Percentiles rank a stretch among this genome's conserved stretches.
Conservation (phyloP, 2,888 invertebrate species). For the Drosophila phalerata region DNA sequence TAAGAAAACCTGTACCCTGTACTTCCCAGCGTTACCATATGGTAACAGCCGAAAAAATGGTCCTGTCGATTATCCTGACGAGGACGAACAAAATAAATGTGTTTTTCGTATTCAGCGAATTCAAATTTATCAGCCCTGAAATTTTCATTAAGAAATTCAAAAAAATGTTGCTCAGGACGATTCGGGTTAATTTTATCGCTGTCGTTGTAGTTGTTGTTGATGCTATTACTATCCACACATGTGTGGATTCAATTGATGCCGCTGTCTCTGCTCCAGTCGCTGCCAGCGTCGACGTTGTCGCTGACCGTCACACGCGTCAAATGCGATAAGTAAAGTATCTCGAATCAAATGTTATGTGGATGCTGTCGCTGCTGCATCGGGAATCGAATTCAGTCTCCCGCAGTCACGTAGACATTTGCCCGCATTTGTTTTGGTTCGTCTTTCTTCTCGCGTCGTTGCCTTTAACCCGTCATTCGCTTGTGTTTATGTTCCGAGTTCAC, state of each 20-base stretch:
- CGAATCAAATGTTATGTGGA: constrained; percentile 32
- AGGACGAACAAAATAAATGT: too few species aligned
- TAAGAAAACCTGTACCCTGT: too few species aligned
- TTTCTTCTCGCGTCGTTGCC: constrained; percentile 24
- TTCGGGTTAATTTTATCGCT: constrained; percentile 28
- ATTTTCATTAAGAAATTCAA: too few species aligned
- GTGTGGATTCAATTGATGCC: constrained; percentile 47
- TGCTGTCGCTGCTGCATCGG: constrained; percentile 1
- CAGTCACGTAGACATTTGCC: constrained; percentile 73
- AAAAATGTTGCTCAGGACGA: too few species aligned
- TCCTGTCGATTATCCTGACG: too few species aligned
- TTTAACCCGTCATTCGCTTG: constrained; percentile 38
- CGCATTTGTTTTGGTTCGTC: constrained; percentile 67
- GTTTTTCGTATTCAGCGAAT: too few species aligned
- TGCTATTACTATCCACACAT: constrained; percentile 21
- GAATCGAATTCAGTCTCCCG: constrained; percentile 35
- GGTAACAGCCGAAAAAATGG: too few species aligned
- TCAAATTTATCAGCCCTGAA: too few species aligned
- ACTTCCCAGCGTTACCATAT: too few species aligned
- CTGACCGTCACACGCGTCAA: constrained; percentile 55
- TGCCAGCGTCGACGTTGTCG: constrained; percentile 26
- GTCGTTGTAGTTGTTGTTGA: constrained; percentile 16
- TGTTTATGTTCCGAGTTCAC: constrained; percentile 52
- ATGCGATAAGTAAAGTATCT: constrained; percentile 70
- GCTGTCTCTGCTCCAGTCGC: too few species aligned